phyloP scores from a whole-genome alignment of 2,113 vertebrate species.

The Callaeas wilsoni region DNA sequence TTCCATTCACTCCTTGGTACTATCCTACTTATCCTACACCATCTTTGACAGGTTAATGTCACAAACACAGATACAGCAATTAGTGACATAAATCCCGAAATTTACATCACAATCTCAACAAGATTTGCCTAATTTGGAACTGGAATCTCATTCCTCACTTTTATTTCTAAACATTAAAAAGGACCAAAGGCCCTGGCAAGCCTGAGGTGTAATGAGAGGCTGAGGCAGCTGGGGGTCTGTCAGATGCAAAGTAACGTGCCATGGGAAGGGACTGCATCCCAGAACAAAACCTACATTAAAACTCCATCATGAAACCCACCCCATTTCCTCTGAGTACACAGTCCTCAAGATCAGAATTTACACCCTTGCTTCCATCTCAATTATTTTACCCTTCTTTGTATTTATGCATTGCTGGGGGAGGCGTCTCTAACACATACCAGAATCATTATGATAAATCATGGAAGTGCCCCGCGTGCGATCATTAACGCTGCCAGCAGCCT shows the following conservation, averaged over 20 bases:
- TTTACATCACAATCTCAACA: background rate
- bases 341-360: conserved; percentile 33
- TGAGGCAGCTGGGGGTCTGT: conserved; percentile 3
- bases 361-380: conserved; percentile 46
- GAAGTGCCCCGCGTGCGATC: conserved; percentile 25
- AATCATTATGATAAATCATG: conserved; percentile 60
- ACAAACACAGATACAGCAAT: background rate
- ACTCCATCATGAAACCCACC: conserved; percentile 26
- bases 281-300: conserved; percentile 60
- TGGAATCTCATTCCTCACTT: background rate
- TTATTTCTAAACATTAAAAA: conserved; percentile 45
- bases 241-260: conserved; percentile 40
- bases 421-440: conserved; percentile 24
- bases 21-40: background rate
- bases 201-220: conserved; percentile 16
- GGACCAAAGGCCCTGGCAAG: background rate
- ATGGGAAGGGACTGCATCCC: conserved; percentile 34
- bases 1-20: background rate
- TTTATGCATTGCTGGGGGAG: background rate
- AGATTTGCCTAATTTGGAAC: background rate
- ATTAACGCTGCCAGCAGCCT: conserved; percentile 43
- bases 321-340: conserved; percentile 39
- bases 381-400: conserved; percentile 1
- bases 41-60: background rate
- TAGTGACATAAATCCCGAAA: background rate